Evolutionary conservation across 2,113 vertebrate species (phyloP).

Genomic region (Calidris pygmaea): DNA sequence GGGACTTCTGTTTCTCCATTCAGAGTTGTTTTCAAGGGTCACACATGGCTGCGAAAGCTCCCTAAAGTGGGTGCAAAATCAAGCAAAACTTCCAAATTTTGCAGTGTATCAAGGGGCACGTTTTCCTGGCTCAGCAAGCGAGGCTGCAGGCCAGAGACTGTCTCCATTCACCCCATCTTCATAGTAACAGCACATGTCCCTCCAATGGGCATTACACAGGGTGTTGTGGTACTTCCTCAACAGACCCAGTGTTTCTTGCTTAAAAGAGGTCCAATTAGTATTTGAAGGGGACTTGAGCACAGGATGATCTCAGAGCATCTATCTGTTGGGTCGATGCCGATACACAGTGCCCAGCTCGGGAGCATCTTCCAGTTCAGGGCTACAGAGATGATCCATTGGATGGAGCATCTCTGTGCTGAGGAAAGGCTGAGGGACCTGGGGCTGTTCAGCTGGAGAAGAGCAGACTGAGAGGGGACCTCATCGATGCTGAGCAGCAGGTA

Average conservation of each 20-base stretch:
- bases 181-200: accelerated
- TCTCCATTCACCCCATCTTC: neutral
- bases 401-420: neutral
- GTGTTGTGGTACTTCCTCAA: neutral
- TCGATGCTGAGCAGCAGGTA: neutral
- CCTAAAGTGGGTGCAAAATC: neutral
- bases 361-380: neutral
- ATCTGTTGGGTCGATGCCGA: accelerated
- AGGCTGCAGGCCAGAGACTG: neutral
- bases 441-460: neutral
- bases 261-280: neutral
- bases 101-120: accelerated
- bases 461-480: neutral
- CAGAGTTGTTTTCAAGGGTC: neutral
- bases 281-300: neutral
- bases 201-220: neutral
- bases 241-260: neutral
- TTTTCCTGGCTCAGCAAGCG: neutral
- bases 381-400: neutral
- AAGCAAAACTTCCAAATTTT: neutral
- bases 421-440: neutral
- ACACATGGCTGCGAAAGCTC: neutral
- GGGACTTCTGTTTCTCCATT: neutral
- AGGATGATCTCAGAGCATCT: neutral
- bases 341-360: neutral